These are phyloP conservation scores for Coracopsis vasa DNA, from an alignment of 2,113 vertebrate species.

Conservation along the genomic window DNA sequence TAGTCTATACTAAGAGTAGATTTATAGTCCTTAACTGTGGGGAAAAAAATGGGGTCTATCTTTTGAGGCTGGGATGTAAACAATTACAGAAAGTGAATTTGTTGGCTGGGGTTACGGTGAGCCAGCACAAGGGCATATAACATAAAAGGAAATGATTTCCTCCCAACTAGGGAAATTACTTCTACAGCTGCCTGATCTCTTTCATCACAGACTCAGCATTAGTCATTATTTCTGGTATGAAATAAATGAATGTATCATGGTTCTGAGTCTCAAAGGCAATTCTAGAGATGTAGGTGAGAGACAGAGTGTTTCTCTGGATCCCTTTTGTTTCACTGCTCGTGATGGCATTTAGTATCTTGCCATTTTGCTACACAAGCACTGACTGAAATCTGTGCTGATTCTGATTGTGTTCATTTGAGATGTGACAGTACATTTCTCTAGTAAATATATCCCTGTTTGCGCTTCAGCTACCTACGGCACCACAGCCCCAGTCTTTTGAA, in stretches of 20 bases:
- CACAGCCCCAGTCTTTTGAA: neutral
- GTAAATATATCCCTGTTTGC: neutral
- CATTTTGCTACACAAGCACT: fast-evolving
- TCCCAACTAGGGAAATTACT: neutral
- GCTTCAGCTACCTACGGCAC: neutral
- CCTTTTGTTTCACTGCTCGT: neutral
- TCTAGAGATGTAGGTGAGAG: neutral
- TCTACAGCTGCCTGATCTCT: neutral
- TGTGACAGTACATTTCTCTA: neutral
- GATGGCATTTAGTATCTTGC: neutral
- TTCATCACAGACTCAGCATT: neutral
- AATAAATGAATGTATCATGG: neutral
- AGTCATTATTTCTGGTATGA: neutral
- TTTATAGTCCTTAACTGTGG: slow-evolving; percentile 9
- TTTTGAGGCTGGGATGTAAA: neutral
- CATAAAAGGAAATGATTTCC: neutral
- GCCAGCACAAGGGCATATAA: neutral
- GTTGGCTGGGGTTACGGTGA: neutral
- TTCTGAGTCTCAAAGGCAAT: neutral
- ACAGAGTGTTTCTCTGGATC: neutral
- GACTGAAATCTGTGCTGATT: neutral
- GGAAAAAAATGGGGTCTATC: neutral
- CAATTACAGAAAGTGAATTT: neutral
- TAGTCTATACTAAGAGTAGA: neutral
- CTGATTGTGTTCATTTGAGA: neutral